Conservation (phyloP, 1,140 invertebrate genomes). For the Cardiocondyla obscurior region DNA sequence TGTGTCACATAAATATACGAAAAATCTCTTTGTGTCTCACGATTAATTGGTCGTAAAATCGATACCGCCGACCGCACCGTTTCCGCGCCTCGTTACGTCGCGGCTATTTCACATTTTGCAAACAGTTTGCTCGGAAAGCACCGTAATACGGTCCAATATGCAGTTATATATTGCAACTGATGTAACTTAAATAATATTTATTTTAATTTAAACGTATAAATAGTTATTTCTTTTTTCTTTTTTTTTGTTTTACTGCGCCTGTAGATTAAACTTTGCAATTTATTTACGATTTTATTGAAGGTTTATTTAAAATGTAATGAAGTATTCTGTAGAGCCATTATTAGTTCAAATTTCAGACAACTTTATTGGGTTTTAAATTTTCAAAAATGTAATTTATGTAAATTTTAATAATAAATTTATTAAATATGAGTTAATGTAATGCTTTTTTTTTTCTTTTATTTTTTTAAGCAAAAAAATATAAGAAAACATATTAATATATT, state of each 20-base stretch:
- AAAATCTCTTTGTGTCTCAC: not conserved
- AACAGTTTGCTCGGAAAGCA: not conserved
- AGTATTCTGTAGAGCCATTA: not conserved
- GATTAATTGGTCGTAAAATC: conserved; percentile 25
- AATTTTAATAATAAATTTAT: not conserved
- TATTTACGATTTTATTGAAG: not conserved
- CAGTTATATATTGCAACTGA: not conserved
- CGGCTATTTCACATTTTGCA: not conserved
- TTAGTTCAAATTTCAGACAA: not conserved
- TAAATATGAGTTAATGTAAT: too few relatives aligned
- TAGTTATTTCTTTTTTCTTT: not conserved
- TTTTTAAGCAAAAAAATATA: too few relatives aligned
- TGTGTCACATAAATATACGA: conserved; percentile 33
- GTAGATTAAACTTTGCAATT: not conserved
- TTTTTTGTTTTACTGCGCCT: too few relatives aligned
- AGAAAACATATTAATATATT: not conserved
- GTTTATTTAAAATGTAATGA: not conserved
- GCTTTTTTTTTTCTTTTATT: too few relatives aligned
- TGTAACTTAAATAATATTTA: not conserved
- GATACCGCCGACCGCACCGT: not conserved
- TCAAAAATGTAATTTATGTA: not conserved
- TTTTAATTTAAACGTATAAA: not conserved
- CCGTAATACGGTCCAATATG: not conserved
- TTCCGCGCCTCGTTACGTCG: not conserved
- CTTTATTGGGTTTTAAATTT: not conserved